A percentile compares a stretch with the other conserved stretches of the same genome.
These are phyloP conservation scores for Camponotus floridanus DNA, from an alignment of 1,140 invertebrate species.

Conservation along the genomic window DNA sequence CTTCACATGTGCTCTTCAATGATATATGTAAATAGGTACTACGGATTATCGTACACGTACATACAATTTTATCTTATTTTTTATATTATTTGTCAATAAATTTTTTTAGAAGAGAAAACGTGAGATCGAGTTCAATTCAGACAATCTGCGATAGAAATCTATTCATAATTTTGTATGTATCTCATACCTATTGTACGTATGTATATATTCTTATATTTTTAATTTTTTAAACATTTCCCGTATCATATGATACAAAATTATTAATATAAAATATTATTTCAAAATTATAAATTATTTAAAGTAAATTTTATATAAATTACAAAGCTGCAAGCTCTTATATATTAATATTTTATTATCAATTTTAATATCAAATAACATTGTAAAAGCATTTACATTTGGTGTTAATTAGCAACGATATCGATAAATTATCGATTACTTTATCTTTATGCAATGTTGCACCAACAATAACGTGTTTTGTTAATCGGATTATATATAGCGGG, in stretches of 20 bases:
- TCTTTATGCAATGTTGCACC: neutral
- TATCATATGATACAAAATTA: too few relatives aligned
- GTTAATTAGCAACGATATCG: conserved; percentile 21
- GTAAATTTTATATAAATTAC: too few relatives aligned
- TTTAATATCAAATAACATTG: conserved; percentile 8
- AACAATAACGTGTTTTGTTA: conserved; percentile 15
- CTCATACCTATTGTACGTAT: too few relatives aligned
- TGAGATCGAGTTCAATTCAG: too few relatives aligned
- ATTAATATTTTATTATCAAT: neutral
- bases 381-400: neutral
- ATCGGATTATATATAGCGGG: conserved; percentile 38
- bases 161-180: too few relatives aligned
- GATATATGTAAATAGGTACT: neutral
- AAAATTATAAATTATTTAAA: too few relatives aligned
- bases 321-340: neutral
- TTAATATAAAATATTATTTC: too few relatives aligned
- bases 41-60: too few relatives aligned
- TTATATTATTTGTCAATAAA: neutral
- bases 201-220: too few relatives aligned
- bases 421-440: conserved; percentile 29
- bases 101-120: neutral
- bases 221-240: too few relatives aligned
- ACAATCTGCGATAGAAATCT: too few relatives aligned
- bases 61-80: neutral
- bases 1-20: neutral